Conservation (phyloP, 2,113 vertebrate genomes). For the Erythrolamprus reginae region DNA sequence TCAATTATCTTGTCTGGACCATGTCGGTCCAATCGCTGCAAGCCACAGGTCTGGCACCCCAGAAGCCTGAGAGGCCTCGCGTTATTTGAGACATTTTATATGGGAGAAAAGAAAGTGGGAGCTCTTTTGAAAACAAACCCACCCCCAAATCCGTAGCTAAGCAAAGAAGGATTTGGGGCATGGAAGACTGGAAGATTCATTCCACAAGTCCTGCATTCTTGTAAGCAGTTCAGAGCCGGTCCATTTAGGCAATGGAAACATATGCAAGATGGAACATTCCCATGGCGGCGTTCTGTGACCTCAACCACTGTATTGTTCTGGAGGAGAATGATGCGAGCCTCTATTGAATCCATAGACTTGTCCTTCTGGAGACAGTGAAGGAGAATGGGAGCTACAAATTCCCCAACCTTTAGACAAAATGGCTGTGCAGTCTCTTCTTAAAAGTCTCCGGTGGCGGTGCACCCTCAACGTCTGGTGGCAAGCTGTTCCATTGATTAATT, state of each 20-base stretch:
- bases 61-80: neutral
- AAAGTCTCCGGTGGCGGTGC: no score
- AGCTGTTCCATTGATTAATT: no score
- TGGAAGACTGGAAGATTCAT: neutral
- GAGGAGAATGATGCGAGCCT: neutral
- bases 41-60: neutral
- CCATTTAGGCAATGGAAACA: neutral
- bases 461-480: no score
- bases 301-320: neutral
- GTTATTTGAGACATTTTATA: neutral
- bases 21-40: neutral
- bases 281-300: neutral
- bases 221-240: neutral
- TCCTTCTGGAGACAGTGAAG: neutral
- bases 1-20: neutral
- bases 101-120: neutral
- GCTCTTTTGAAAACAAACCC: neutral
- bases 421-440: no score
- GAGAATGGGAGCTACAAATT: neutral
- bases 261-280: neutral
- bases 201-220: neutral
- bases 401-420: no score
- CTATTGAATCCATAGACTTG: neutral
- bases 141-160: neutral
- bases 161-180: neutral